phyloP scores from a whole-genome alignment of 1,140 invertebrate genomes.

The Aphis gossypii region DNA sequence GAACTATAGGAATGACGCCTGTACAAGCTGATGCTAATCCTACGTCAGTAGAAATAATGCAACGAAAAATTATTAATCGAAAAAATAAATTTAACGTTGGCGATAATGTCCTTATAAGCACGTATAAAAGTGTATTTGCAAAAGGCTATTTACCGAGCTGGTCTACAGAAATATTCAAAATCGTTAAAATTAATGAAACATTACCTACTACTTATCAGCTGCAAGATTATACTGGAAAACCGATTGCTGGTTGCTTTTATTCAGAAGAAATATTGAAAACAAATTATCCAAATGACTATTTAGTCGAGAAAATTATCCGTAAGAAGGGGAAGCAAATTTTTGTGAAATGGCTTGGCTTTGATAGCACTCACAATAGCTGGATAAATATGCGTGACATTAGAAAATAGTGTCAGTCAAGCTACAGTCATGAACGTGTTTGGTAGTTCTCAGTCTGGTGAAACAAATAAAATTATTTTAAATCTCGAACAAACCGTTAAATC shows the following conservation, averaged over 20 bases:
- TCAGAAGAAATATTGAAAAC: conserved; percentile 2
- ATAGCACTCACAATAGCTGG: not conserved
- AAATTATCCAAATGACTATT: not conserved
- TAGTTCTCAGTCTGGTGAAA: not conserved
- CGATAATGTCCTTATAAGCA: not conserved
- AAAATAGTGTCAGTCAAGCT: not conserved
- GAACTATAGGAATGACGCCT: conserved; percentile 63
- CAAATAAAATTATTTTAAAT: not conserved
- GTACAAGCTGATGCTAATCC: conserved; percentile 31
- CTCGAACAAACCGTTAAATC: no score
- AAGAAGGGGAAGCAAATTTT: not conserved
- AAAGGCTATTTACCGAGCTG: not conserved
- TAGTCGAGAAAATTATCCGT: not conserved
- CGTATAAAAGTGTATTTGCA: not conserved
- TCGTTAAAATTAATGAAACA: not conserved
- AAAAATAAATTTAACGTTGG: not conserved
- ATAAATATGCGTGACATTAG: not conserved
- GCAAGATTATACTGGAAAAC: not conserved
- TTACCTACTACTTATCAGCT: not conserved
- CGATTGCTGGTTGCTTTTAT: not conserved
- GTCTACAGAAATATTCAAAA: conserved; percentile 13
- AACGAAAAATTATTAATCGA: not conserved
- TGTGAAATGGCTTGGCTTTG: not conserved
- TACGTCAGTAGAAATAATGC: not conserved
- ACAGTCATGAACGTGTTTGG: not conserved